These are phyloP conservation scores for Bembecia ichneumoniformis DNA, from an alignment of 2,888 invertebrate genomes.

Conservation along the genomic window DNA sequence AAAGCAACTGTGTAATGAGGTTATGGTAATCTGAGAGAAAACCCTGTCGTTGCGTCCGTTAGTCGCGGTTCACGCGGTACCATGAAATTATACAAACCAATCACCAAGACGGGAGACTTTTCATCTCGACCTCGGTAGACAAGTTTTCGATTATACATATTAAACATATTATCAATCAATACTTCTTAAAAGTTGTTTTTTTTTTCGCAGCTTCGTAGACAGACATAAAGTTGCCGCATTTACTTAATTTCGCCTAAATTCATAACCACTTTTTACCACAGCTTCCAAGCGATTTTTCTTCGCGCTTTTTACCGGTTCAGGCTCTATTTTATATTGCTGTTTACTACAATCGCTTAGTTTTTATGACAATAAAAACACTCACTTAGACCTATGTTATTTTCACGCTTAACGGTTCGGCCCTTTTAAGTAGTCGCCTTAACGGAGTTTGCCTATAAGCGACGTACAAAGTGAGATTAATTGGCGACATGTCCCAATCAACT, in stretches of 20 bases:
- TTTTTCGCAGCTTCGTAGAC: too few relatives aligned
- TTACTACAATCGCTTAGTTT: too few relatives aligned
- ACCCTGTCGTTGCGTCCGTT: constrained; percentile 34
- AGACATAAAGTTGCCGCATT: too few relatives aligned
- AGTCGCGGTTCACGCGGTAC: constrained; percentile 47
- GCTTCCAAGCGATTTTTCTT: too few relatives aligned
- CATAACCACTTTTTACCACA: too few relatives aligned
- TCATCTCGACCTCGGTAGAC: constrained; percentile 33
- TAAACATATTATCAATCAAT: too few relatives aligned
- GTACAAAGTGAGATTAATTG: background rate
- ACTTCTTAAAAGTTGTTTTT: too few relatives aligned
- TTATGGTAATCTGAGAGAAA: constrained; percentile 52
- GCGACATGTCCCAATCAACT: background rate
- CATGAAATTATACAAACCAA: constrained; percentile 58
- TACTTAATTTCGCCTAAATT: too few relatives aligned
- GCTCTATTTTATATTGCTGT: too few relatives aligned
- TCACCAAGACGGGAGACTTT: constrained; percentile 46
- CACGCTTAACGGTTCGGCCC: background rate
- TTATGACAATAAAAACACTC: too few relatives aligned
- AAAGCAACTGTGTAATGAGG: constrained; percentile 57
- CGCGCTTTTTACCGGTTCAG: too few relatives aligned
- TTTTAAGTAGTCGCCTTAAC: background rate
- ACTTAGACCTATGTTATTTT: background rate
- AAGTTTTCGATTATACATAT: background rate
- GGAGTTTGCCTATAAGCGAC: too few relatives aligned